Conservation (phyloP, 2,797 vertebrate species). For the Thripadectes ignobilis region DNA sequence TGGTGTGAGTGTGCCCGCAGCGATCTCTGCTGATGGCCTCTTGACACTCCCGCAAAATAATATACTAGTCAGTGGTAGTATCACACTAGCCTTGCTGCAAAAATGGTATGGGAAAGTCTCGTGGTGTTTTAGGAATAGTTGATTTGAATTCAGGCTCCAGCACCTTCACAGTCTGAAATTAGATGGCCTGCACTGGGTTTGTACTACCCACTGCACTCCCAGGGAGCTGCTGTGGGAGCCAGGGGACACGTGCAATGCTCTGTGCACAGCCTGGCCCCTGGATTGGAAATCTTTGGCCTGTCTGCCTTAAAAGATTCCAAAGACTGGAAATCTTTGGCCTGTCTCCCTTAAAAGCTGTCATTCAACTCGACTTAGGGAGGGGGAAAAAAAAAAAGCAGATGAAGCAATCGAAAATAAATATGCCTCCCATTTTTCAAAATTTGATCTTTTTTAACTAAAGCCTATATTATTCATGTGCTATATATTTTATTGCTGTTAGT, state of each 20-base stretch:
- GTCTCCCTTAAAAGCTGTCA: not conserved
- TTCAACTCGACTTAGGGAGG: not conserved
- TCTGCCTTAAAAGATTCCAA: not conserved
- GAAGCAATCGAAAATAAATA: conserved; percentile 13
- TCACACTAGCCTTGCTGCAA: accelerated
- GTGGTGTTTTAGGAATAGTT: accelerated
- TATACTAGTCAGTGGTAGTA: no score
- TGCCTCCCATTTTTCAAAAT: not conserved
- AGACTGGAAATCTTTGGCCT: not conserved
- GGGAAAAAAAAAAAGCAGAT: not conserved
- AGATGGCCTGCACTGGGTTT: not conserved
- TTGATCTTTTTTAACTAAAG: conserved; percentile 11
- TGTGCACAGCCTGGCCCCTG: not conserved
- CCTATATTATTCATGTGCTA: conserved; percentile 4
- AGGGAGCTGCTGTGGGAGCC: accelerated
- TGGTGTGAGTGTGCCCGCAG: accelerated
- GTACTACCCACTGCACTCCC: no score
- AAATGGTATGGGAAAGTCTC: accelerated
- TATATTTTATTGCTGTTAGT: conserved; percentile 38
- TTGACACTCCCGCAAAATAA: not conserved
- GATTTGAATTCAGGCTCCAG: not conserved
- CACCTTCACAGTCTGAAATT: not conserved
- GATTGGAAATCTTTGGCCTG: not conserved
- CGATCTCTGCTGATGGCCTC: not conserved
- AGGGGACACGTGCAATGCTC: not conserved